phyloP scores from a whole-genome alignment of 2,888 invertebrate genomes.

The Danaus chrysippus region DNA sequence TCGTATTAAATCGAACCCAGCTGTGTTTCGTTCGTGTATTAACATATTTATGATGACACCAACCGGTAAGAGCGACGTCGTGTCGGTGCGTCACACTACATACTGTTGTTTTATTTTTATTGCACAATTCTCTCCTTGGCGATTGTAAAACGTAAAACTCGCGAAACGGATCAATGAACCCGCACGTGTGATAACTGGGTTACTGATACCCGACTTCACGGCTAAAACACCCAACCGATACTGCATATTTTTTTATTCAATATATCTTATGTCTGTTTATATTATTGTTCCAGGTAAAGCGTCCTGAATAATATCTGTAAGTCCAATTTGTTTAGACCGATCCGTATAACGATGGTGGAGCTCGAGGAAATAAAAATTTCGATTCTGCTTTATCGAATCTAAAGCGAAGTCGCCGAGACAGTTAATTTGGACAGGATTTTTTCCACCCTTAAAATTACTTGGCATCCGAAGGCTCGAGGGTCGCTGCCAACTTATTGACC shows the following conservation, averaged over 20 bases:
- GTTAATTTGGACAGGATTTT: conserved; percentile 26
- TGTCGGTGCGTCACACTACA: conserved; percentile 29
- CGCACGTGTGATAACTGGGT: conserved; percentile 27
- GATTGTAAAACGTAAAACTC: conserved; percentile 45
- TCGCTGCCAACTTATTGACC: conserved; percentile 28
- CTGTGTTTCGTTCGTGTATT: neutral
- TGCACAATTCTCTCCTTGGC: conserved; percentile 46
- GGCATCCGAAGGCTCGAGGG: conserved; percentile 18
- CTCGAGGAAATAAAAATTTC: too few relatives aligned
- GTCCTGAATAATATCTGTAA: too few relatives aligned
- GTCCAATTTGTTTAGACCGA: too few relatives aligned
- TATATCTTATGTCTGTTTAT: too few relatives aligned
- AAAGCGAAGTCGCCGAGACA: conserved; percentile 21
- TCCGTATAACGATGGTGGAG: too few relatives aligned
- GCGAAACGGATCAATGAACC: conserved; percentile 45
- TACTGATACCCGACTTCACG: conserved; percentile 1
- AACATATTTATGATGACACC: conserved; percentile 12
- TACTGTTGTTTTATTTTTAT: conserved; percentile 52
- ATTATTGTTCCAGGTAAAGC: too few relatives aligned
- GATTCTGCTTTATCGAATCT: conserved; percentile 4
- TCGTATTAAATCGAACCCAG: neutral
- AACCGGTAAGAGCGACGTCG: conserved; percentile 27
- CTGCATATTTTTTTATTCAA: too few relatives aligned
- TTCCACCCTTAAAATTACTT: conserved; percentile 25
- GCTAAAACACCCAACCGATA: neutral